Conservation (phyloP, 2,797 vertebrate species). For the Vireo griseus region DNA sequence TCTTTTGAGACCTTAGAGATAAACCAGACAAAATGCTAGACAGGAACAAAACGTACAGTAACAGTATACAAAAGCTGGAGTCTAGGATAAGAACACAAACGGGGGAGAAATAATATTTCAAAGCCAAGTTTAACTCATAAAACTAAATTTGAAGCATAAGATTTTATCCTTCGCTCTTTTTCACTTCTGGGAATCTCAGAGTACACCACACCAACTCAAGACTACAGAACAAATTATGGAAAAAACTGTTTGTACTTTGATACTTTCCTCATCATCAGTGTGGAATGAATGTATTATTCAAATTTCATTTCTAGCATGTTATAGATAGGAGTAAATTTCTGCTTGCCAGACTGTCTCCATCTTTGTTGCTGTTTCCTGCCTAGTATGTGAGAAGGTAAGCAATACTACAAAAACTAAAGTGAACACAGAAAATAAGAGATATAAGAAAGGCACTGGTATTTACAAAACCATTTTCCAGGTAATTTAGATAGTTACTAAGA, state of each 20-base stretch:
- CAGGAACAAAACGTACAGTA: not conserved
- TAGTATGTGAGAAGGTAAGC: not conserved
- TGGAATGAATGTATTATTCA: not conserved
- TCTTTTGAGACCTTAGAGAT: not conserved
- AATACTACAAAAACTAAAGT: not conserved
- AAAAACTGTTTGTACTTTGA: not conserved
- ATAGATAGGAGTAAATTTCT: not conserved
- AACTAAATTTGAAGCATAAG: not conserved
- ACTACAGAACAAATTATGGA: not conserved
- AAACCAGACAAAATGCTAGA: not conserved
- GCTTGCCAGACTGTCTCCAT: not conserved
- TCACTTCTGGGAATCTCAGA: not conserved
- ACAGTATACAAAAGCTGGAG: not conserved
- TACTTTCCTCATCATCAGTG: not conserved
- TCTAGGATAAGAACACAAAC: not conserved
- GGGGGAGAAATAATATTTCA: not conserved
- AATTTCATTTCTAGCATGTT: not conserved
- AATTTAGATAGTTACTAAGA: constrained; percentile 31
- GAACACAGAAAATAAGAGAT: not conserved
- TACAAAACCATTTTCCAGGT: not conserved
- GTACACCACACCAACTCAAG: not conserved
- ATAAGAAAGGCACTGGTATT: not conserved
- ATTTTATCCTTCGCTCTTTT: not conserved
- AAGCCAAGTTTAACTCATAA: not conserved
- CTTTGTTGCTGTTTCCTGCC: not conserved